phyloP scores from a whole-genome alignment of 1,140 invertebrate species.

The Philopotamus ludificatus region DNA sequence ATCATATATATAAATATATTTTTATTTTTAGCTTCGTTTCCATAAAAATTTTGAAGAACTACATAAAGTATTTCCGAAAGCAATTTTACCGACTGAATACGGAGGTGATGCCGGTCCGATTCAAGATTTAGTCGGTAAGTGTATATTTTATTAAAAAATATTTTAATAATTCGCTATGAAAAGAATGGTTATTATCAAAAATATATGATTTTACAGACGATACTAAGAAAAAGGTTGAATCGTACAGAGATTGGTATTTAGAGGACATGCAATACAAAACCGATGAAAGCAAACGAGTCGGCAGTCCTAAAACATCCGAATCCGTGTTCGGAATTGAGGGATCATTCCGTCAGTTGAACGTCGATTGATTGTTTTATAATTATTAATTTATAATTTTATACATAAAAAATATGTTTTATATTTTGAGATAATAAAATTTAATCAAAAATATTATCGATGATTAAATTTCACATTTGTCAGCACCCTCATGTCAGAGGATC shows the following conservation, averaged over 20 bases:
- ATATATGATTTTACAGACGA: slow-evolving; percentile 40
- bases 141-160: too few relatives aligned
- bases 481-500: too few relatives aligned
- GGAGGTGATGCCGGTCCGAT: slow-evolving; percentile 56
- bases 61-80: slow-evolving; percentile 53
- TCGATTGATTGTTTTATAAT: too few relatives aligned
- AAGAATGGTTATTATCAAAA: background rate
- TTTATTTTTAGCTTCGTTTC: slow-evolving; percentile 51
- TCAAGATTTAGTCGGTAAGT: slow-evolving; percentile 47
- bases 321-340: slow-evolving; percentile 59
- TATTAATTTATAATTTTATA: too few relatives aligned
- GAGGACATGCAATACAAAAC: slow-evolving; percentile 58
- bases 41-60: slow-evolving; percentile 55
- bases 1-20: slow-evolving; percentile 40
- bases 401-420: too few relatives aligned
- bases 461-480: too few relatives aligned
- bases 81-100: slow-evolving; percentile 57
- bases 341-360: slow-evolving; percentile 43
- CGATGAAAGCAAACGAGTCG: slow-evolving; percentile 59
- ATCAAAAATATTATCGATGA: too few relatives aligned
- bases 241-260: slow-evolving; percentile 49
- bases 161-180: too few relatives aligned
- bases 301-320: slow-evolving; percentile 54
- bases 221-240: slow-evolving; percentile 50
- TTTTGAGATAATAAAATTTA: too few relatives aligned